Conservation (phyloP, 2,888 invertebrate genomes). For the Drosophila mulleri region DNA sequence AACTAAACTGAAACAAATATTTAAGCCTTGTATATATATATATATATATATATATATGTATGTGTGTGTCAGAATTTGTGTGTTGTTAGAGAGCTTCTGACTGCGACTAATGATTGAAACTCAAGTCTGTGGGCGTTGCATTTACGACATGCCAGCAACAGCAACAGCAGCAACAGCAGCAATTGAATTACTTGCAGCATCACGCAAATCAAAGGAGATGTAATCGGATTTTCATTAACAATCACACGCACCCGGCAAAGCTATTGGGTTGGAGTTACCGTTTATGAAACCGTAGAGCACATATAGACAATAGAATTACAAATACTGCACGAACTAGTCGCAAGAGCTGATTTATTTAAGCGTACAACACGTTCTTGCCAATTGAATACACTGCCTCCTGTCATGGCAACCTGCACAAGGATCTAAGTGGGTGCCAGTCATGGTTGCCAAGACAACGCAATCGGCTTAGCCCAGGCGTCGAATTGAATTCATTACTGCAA, state of each 20-base stretch:
- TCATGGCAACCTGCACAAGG: slow-evolving; percentile 50
- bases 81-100: not conserved
- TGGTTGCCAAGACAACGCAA: slow-evolving; percentile 33
- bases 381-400: slow-evolving; percentile 24
- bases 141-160: slow-evolving; percentile 29
- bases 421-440: slow-evolving; percentile 40
- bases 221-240: slow-evolving; percentile 15
- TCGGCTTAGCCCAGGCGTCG: slow-evolving; percentile 25
- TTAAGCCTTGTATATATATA: not conserved
- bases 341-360: slow-evolving; percentile 51
- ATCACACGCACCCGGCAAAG: not conserved
- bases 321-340: slow-evolving; percentile 26
- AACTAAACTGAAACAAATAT: not conserved
- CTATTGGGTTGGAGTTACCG: slow-evolving; percentile 15
- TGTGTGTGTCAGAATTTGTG: not conserved
- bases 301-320: slow-evolving; percentile 48
- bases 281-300: slow-evolving; percentile 21
- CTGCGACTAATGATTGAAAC: slow-evolving; percentile 59
- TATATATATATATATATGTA: not conserved
- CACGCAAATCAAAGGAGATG: slow-evolving; percentile 45
- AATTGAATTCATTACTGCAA: slow-evolving; percentile 29
- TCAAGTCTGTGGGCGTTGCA: slow-evolving; percentile 30
- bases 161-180: not conserved
- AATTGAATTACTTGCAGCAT: slow-evolving; percentile 18
- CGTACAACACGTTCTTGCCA: slow-evolving; percentile 31